Base-by-base conservation (phyloP, 2,888 invertebrate species). In the Pseudolycoriella hygida region DNA sequence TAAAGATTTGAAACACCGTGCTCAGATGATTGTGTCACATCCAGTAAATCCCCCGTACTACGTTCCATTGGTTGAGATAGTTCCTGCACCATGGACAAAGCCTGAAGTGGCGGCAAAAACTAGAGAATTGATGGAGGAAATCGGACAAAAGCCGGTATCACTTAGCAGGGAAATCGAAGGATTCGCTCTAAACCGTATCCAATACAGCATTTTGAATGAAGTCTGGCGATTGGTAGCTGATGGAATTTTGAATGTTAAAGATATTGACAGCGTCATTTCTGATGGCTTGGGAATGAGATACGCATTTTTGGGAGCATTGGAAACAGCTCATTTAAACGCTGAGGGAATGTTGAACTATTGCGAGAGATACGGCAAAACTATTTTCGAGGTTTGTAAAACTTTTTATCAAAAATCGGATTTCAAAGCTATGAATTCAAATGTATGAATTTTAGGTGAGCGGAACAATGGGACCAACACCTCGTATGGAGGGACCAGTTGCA, bases 1-100 rank as follows among this genome's bases (percentile, higher is more conserved):
- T 17, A 82, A 83, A 49, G 73, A 77, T 37, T 63, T 97, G 48
- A 78, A 76, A 54, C 82, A 94, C 59, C 71, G 67, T 50, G 61
- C 69, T 20, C 75, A 76, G 62, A 74, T 74, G 6, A 20, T 49
- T 8, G 87, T 93, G 12, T 85, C 87, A 0, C 94, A 96, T 67
- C 96, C 94, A 64, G 88, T 93, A 2, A 96, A 96, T 63, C 96
- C 96, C 4, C 96, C 96, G 0, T 94, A 94, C 62, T 94, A 90
- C 60, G 88, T 93, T 18, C 92, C 93, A 0, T 67, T 96, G 40
- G 89, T 93, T 1, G 96, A 97, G 68, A 71, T 97, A 12, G 87
- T 94, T 0, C 94, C 94, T 0, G 87, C 93, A 0, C 87, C 90
- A 3, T 93, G 90, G 89, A 96, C 96, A 0, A 76, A 80, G 44